Evolutionary conservation across 2,888 invertebrate species (phyloP), one percentile per base, ranked within the genome.

Genomic region (Aricia artaxerxes): DNA sequence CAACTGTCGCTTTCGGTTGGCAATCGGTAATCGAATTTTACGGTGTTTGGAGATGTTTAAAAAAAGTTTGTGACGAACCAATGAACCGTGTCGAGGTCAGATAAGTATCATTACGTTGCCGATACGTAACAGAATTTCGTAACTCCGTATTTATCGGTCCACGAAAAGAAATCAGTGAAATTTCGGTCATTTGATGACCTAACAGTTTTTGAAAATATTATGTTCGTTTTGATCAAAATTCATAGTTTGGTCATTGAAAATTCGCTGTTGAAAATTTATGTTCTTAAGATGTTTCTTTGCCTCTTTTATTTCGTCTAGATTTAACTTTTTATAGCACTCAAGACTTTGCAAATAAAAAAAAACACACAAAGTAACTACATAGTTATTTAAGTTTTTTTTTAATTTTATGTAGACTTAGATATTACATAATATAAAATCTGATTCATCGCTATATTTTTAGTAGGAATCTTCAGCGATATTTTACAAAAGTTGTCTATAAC

Each of bases 21-120:
- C 92, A 92, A 82, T 83, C 82, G 82, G 80, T 84, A 84, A 93
- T 93, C 89, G 87, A 91, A 91, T 93, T 93, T 91, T 87, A 91
- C 92, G 92, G 90, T 89, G 89, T 89, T 89, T 90, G 89, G 85
- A 85, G 85, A 81, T 85, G 82, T 85, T 87, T 84, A 86, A 90
- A 90, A 90, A 89, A 86, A 83, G 83, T 84, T 87, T 89, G 89
- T 89, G 88, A 88, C 87, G 85, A 81, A 79, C 81, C 78, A 85
- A 83, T 89, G 89, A 89, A 90, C 89, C 89, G 86, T 84, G 83
- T 83, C 87, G 81, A 83, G 86, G 85, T 86, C 84, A 84, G 82
- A 81, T 81, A 83, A 81, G 80, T 82, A 82, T 81, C 82, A 84
- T 86, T 86, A 84, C 85, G 83, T 80, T 79, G 78, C 82, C 82